A percentile compares a stretch with the other conserved stretches of the same genome.
These are phyloP conservation scores for Oriolus oriolus DNA, from an alignment of 2,113 vertebrate genomes.

Conservation along the genomic window DNA sequence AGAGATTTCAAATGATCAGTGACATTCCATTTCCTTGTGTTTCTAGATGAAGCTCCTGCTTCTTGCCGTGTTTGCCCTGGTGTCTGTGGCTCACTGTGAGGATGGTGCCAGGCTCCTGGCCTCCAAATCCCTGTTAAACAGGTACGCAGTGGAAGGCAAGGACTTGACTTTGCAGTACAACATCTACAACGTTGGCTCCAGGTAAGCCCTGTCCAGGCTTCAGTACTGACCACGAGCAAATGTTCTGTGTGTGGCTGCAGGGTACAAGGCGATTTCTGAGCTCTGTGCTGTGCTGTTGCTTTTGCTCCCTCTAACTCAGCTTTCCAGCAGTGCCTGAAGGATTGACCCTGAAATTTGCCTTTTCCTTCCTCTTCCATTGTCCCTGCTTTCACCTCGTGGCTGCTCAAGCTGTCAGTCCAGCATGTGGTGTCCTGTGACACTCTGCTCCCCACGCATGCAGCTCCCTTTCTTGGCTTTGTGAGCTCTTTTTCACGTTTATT, in stretches of 20 bases:
- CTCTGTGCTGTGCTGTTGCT: not conserved
- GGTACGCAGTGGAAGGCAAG: conserved; percentile 91
- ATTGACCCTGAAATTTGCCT: not conserved
- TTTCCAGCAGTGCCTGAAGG: not conserved
- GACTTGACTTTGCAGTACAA: conserved; percentile 95
- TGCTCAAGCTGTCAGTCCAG: not conserved
- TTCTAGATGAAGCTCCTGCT: conserved; percentile 74
- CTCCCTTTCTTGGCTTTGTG: not conserved
- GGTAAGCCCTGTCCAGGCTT: conserved; percentile 59
- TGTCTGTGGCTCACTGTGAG: conserved; percentile 63
- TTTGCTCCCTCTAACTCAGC: not conserved
- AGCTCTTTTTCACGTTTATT: not conserved
- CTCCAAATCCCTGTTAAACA: conserved; percentile 91
- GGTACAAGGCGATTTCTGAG: not conserved
- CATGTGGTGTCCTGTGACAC: not conserved
- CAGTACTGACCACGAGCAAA: not conserved
- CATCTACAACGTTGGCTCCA: conserved; percentile 96
- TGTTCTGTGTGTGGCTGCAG: not conserved
- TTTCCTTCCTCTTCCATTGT: not conserved
- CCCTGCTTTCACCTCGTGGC: not conserved
- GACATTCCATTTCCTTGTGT: not conserved
- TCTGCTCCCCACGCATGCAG: not conserved
- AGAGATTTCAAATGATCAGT: no score
- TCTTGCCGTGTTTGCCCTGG: conserved; percentile 64
- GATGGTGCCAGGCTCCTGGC: conserved; percentile 91